Base-by-base conservation (phyloP, 2,113 vertebrate species). In the Microcebus murinus region DNA sequence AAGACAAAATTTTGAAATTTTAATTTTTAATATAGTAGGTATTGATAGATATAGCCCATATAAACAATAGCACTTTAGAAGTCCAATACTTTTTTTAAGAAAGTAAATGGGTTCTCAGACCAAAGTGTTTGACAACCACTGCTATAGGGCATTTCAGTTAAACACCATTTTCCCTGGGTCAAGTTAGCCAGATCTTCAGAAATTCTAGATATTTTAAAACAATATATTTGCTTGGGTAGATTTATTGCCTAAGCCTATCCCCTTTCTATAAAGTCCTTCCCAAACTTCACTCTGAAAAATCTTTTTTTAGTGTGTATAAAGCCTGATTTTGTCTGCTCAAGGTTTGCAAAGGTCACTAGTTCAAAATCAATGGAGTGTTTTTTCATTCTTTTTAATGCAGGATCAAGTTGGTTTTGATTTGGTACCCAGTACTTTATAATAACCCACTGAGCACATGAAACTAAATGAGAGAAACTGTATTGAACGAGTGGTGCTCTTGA, bases 361-460 rank as follows among this genome's bases (percentile, higher is more conserved):
- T 95, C 15, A 2, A 97, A 96, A 97, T 97, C 80, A 63, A 4
- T 85, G 34, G 4, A 95, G 90, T 95, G 50, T 83, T 96, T 97
- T 88, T 94, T 92, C 14, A 63, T 96, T 94, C 48, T 81, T 94
- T 84, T 86, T 61, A 93, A 81, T 71, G 94, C 74, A 96, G 87
- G 67, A 97, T 96, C 65, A 84, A 70, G 79, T 94, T 73, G 50
- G 73, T 97, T 84, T 97, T 97, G 93, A 97, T 39, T 76, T 96
- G 90, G 39, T 91, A 45, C 52, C 90, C 8, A 82, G 89, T 95
- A 90, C 81, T 90, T 97, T 84, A 81, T 97, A 97, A 97, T 92
- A 98, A 97, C 87, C n/a, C 95, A 97, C 95, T 87, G 97, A 98
- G 81, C 59, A 81, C 76, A 87, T 73, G 87, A 97, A 97, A 96